These are phyloP conservation scores for Sander lucioperca DNA, from an alignment of 2,113 vertebrate species.

Conservation along the genomic window DNA sequence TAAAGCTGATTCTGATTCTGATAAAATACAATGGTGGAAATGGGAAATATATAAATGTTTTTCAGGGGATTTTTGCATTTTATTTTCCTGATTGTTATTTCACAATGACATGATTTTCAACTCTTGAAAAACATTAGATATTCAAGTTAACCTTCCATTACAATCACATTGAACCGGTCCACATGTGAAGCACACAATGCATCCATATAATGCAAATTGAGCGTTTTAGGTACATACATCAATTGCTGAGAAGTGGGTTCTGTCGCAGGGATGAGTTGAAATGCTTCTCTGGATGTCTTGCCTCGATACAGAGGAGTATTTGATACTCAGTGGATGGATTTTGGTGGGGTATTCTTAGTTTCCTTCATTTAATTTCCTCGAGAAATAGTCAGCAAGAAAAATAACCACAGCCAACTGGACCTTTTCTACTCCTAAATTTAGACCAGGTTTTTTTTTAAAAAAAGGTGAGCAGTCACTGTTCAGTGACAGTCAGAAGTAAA, in stretches of 20 bases:
- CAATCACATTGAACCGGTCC: neutral
- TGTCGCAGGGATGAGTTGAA: neutral
- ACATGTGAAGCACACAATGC: neutral
- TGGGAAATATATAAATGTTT: no score
- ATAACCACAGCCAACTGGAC: neutral
- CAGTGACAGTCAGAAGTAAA: constrained; percentile 4
- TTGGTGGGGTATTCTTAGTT: neutral
- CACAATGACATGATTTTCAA: no score
- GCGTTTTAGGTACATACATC: neutral
- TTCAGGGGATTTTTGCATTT: no score
- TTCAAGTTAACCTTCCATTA: no score
- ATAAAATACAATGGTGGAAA: no score
- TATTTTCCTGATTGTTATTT: no score
- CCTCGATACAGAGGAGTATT: neutral
- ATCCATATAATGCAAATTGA: no score
- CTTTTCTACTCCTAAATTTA: constrained; percentile 48
- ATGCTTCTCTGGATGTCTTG: neutral
- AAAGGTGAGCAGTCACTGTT: constrained; percentile 19
- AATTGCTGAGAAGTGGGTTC: neutral
- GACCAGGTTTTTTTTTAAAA: constrained; percentile 31
- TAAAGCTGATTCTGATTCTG: no score
- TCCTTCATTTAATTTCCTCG: neutral
- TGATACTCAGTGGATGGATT: neutral
- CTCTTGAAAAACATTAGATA: no score
- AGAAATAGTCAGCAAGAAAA: neutral